Evolutionary conservation across 2,797 vertebrate species (phyloP).

Genomic region (Passerculus sandwichensis): DNA sequence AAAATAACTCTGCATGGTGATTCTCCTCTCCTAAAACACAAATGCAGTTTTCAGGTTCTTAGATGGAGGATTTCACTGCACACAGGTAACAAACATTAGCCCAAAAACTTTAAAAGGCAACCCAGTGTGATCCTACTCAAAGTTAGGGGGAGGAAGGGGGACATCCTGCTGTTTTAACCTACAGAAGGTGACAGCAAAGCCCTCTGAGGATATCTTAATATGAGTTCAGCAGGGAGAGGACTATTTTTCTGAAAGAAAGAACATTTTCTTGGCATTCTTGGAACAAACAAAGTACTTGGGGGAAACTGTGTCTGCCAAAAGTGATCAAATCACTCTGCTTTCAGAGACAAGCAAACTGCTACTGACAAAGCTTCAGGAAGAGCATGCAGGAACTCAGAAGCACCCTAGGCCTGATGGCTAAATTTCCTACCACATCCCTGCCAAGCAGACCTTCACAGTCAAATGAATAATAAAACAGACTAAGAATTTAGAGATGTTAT

Average conservation of each 20-base stretch:
- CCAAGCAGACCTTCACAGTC: slow-evolving; percentile 47
- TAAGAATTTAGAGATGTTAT: not conserved
- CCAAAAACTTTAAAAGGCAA: not conserved
- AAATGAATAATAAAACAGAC: slow-evolving; percentile 12
- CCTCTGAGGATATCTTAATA: slow-evolving; percentile 38
- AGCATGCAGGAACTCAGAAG: not conserved
- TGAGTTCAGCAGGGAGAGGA: slow-evolving; percentile 1
- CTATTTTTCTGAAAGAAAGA: slow-evolving; percentile 35
- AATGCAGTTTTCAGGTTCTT: not conserved
- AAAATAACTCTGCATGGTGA: not conserved
- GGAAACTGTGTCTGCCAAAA: slow-evolving; percentile 40
- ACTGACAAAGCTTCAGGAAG: slow-evolving; percentile 35
- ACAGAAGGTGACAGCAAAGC: slow-evolving; percentile 39
- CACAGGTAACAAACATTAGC: not conserved
- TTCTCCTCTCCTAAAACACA: not conserved
- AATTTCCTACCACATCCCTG: not conserved
- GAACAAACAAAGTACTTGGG: slow-evolving; percentile 26
- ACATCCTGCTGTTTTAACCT: slow-evolving; percentile 32
- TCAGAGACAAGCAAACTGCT: slow-evolving; percentile 25
- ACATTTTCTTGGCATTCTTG: slow-evolving; percentile 57
- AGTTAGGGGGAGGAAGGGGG: not conserved
- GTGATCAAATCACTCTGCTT: slow-evolving; percentile 39
- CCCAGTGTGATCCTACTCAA: not conserved
- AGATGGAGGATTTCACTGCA: not conserved
- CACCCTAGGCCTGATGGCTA: slow-evolving; percentile 18